Evolutionary conservation across 1,140 invertebrate genomes (phyloP).

Genomic region (Drosophila takahashii): DNA sequence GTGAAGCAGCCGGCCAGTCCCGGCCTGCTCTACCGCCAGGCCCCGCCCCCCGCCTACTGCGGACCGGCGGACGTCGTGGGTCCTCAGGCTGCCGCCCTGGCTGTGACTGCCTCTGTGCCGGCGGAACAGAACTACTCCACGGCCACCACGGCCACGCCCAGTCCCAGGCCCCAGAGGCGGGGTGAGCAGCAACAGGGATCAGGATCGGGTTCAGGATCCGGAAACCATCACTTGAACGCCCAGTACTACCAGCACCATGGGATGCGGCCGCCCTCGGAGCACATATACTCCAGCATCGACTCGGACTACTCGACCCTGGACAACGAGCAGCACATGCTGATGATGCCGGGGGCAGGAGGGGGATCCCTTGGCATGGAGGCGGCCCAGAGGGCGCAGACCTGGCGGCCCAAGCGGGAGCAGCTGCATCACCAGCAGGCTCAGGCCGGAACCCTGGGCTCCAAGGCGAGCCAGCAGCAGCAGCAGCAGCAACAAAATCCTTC

Average conservation of each 20-base stretch:
- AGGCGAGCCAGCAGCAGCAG: conserved; percentile 36
- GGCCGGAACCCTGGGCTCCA: conserved; percentile 58
- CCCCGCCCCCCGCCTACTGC: conserved; percentile 84
- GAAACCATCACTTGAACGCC: conserved; percentile 61
- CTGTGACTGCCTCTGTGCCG: conserved; percentile 35
- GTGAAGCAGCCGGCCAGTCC: conserved; percentile 87
- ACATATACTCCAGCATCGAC: conserved; percentile 94
- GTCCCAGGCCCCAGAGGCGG: conserved; percentile 87
- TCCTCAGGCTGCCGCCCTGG: not conserved
- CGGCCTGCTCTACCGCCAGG: conserved; percentile 79
- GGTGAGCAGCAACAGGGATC: conserved; percentile 79
- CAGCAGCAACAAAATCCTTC: conserved; percentile 64
- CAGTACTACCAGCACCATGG: conserved; percentile 84
- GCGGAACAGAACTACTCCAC: conserved; percentile 87
- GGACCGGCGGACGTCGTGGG: conserved; percentile 57
- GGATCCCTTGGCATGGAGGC: conserved; percentile 19
- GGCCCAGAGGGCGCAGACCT: conserved; percentile 64
- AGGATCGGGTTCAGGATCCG: conserved; percentile 1
- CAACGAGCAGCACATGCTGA: conserved; percentile 83
- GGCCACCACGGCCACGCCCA: conserved; percentile 88
- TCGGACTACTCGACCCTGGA: conserved; percentile 88
- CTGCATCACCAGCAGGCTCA: conserved; percentile 56
- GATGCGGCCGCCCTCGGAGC: conserved; percentile 90
- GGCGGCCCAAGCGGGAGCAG: conserved; percentile 69
- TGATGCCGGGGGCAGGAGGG: conserved; percentile 58